Percentiles rank a stretch among this genome's conserved stretches.
These are phyloP conservation scores for Lamellibrachia luymesi DNA, from an alignment of 1,140 invertebrate species.

Conservation along the genomic window DNA sequence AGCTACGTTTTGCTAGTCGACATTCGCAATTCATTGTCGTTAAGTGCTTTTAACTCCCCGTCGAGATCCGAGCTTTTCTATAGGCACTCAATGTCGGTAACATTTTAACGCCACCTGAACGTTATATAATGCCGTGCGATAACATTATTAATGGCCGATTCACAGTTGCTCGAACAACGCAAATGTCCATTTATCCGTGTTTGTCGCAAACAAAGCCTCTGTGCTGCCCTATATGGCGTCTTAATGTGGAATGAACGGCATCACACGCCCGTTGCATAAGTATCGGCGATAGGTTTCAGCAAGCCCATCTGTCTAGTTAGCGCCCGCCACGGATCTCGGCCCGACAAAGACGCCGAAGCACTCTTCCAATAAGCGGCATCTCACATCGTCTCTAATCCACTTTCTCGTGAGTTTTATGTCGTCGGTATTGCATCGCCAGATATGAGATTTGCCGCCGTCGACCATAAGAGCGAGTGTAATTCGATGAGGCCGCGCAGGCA, in stretches of 20 bases:
- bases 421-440: not conserved
- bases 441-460: not conserved
- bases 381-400: not conserved
- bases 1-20: not conserved
- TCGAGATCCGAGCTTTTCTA: not conserved
- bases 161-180: not conserved
- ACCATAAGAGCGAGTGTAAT: not conserved
- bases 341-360: not conserved
- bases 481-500: not conserved
- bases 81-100: not conserved
- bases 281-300: not conserved
- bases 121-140: not conserved
- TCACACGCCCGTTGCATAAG: not conserved
- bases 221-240: not conserved
- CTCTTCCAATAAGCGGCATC: not conserved
- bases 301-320: not conserved
- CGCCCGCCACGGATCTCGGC: not conserved
- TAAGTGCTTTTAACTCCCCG: not conserved
- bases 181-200: conserved; percentile 5
- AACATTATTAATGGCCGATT: not conserved
- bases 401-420: not conserved
- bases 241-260: not conserved
- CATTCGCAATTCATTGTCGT: not conserved
- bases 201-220: not conserved
- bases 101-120: not conserved